Percentiles rank a stretch among this genome's conserved stretches.
phyloP scores from a whole-genome alignment of 1,140 invertebrate species.

The Agrypnia vestita region DNA sequence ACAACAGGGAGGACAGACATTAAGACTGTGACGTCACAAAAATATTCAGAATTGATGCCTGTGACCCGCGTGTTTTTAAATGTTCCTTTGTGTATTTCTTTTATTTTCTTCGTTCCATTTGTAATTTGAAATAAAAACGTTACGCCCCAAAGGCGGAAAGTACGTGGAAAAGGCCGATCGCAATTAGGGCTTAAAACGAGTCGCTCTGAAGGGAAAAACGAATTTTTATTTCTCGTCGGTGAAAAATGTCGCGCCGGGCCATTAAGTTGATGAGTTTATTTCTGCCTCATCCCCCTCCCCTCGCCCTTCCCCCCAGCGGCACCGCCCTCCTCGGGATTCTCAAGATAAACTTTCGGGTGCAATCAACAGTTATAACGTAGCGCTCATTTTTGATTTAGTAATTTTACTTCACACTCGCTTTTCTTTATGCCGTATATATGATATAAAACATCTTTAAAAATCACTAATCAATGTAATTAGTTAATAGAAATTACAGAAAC shows the following conservation, averaged over 20 bases:
- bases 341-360: conserved; percentile 7
- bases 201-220: conserved; percentile 46
- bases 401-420: neutral
- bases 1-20: neutral
- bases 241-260: conserved; percentile 58
- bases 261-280: conserved; percentile 61
- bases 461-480: too few species aligned
- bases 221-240: conserved; percentile 58
- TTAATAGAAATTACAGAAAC: too few species aligned
- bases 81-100: conserved; percentile 13
- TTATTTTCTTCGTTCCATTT: conserved; percentile 28
- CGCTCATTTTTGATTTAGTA: neutral
- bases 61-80: too few species aligned
- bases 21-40: neutral
- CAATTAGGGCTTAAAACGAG: conserved; percentile 54
- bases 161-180: conserved; percentile 50
- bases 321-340: neutral
- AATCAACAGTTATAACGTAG: neutral
- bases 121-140: conserved; percentile 32
- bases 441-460: too few species aligned
- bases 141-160: conserved; percentile 4
- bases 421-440: too few species aligned
- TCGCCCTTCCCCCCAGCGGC: neutral
- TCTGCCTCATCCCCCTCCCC: conserved; percentile 34
- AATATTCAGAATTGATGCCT: conserved; percentile 10